These are phyloP conservation scores for Ranitomeya variabilis DNA, from an alignment of 2,113 vertebrate species.

Conservation along the genomic window DNA sequence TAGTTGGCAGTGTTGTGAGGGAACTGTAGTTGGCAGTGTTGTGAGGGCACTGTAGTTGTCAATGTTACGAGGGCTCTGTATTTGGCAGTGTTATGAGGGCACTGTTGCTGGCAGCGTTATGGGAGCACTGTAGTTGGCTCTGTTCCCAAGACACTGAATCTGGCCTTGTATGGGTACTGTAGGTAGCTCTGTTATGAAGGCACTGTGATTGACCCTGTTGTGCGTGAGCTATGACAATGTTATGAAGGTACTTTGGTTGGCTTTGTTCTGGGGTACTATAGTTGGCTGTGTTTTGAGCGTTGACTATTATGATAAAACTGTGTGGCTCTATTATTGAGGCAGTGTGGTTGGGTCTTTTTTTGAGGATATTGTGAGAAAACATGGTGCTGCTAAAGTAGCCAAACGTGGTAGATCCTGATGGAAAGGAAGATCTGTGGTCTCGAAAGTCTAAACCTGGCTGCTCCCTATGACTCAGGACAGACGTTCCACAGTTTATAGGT, in stretches of 20 bases:
- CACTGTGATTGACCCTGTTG: not conserved
- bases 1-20: not conserved
- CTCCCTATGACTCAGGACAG: not conserved
- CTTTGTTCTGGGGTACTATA: not conserved
- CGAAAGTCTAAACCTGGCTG: not conserved
- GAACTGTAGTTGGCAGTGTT: not conserved
- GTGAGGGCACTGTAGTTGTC: not conserved
- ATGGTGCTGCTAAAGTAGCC: not conserved
- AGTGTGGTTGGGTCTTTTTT: not conserved
- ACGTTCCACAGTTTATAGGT: not conserved
- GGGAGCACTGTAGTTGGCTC: not conserved
- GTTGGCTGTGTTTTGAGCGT: not conserved
- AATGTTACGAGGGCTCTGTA: not conserved
- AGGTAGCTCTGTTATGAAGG: not conserved
- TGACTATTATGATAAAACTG: no score
- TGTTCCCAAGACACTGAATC: not conserved
- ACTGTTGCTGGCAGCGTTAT: not conserved
- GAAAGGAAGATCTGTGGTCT: not conserved
- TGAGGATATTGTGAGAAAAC: not conserved
- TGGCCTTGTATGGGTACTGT: not conserved
- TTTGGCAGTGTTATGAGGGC: not conserved
- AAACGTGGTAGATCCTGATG: not conserved
- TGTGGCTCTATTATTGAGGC: not conserved
- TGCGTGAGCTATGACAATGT: not conserved
- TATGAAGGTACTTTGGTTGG: not conserved